These are phyloP conservation scores for Diabrotica balteata DNA, from an alignment of 2,888 invertebrate genomes.

Conservation along the genomic window DNA sequence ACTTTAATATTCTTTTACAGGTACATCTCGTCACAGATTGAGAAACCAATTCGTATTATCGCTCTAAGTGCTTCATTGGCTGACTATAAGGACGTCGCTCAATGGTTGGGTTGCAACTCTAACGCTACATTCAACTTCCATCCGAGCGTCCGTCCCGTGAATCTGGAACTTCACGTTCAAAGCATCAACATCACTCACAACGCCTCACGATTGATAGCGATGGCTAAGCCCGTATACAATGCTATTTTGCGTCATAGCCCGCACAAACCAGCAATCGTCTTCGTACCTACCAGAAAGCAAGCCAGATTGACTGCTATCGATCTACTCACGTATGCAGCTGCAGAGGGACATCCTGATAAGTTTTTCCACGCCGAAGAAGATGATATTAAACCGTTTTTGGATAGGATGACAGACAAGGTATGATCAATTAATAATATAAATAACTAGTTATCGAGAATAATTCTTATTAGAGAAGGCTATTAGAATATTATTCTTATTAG, in stretches of 20 bases:
- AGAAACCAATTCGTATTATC: constrained; percentile 87
- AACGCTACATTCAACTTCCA: constrained; percentile 98
- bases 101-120: constrained; percentile 95
- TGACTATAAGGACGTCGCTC: constrained; percentile 93
- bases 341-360: constrained; percentile 83
- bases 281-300: constrained; percentile 91
- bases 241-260: constrained; percentile 85
- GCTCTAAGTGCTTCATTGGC: constrained; percentile 86
- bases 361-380: constrained; percentile 90
- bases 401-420: constrained; percentile 86
- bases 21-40: constrained; percentile 96
- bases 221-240: constrained; percentile 98
- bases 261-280: constrained; percentile 84
- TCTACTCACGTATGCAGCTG: constrained; percentile 90
- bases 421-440: too few species aligned
- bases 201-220: constrained; percentile 91
- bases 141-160: constrained; percentile 94
- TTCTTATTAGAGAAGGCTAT: too few species aligned
- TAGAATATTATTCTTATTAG: too few species aligned
- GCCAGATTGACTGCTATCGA: constrained; percentile 95
- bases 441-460: too few species aligned
- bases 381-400: constrained; percentile 88
- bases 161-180: constrained; percentile 94
- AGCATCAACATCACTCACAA: constrained; percentile 98
- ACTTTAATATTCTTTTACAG: constrained; percentile 56